Conservation (phyloP, 1,140 invertebrate genomes). For the Palaemon carinicauda region DNA sequence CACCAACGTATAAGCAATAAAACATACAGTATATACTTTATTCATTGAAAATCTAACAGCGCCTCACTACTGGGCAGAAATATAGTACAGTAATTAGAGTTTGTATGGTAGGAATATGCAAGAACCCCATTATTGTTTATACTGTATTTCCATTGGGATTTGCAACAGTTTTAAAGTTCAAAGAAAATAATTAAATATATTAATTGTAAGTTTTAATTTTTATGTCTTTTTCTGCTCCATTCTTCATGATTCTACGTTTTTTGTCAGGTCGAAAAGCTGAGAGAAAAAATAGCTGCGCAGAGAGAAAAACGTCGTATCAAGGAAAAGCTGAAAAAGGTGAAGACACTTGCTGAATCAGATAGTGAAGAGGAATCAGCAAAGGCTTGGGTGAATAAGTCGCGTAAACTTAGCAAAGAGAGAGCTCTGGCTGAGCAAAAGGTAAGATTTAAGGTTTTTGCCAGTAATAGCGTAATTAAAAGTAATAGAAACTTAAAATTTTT, state of each 20-base stretch:
- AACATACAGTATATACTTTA: no score
- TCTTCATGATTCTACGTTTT: no score
- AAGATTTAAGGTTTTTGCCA: slow-evolving; percentile 54
- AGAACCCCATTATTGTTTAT: no score
- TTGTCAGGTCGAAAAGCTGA: slow-evolving; percentile 75
- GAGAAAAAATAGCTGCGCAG: slow-evolving; percentile 78
- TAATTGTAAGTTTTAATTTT: no score
- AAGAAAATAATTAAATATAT: no score
- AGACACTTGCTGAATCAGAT: slow-evolving; percentile 78
- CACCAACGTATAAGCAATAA: no score
- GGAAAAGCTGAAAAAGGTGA: slow-evolving; percentile 74
- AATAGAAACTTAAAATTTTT: background rate
- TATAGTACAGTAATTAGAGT: no score
- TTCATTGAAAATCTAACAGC: no score
- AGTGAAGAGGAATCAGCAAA: slow-evolving; percentile 72
- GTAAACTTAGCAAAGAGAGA: slow-evolving; percentile 81
- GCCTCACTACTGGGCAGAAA: no score
- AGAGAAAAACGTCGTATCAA: slow-evolving; percentile 85
- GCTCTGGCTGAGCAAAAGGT: slow-evolving; percentile 87
- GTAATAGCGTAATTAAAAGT: no score
- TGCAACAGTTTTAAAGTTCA: background rate
- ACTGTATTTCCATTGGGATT: background rate
- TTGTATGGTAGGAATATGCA: no score
- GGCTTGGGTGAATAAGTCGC: slow-evolving; percentile 84
- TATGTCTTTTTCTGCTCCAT: no score